Percentiles rank a stretch among this genome's conserved stretches.
Evolutionary conservation across 2,113 vertebrate species (phyloP).

Genomic region (Etheostoma spectabile): DNA sequence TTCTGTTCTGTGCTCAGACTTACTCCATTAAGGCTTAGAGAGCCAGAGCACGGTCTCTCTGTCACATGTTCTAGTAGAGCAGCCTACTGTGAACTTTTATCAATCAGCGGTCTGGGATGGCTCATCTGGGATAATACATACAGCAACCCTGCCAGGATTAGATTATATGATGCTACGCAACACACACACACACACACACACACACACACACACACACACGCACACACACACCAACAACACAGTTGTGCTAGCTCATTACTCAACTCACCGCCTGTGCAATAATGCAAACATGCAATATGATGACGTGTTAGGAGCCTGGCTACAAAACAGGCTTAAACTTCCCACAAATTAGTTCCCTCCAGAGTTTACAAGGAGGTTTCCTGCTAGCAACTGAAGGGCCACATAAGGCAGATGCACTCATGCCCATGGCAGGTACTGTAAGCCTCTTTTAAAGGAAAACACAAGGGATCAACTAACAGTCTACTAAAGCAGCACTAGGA

Average conservation of each 20-base stretch:
- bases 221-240: no score
- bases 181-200: conserved; percentile 11
- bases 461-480: conserved; percentile 24
- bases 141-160: conserved; percentile 57
- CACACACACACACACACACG: neutral
- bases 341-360: conserved; percentile 40
- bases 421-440: conserved; percentile 53
- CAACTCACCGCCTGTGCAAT: conserved; percentile 13
- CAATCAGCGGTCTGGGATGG: conserved; percentile 68
- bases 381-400: conserved; percentile 17
- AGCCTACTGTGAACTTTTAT: conserved; percentile 64
- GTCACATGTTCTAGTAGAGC: conserved; percentile 65
- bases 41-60: conserved; percentile 20
- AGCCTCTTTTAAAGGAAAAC: conserved; percentile 64
- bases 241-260: neutral
- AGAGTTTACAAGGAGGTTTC: conserved; percentile 41
- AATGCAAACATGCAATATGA: conserved; percentile 5
- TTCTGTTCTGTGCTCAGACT: conserved; percentile 32
- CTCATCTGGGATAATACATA: conserved; percentile 67
- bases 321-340: conserved; percentile 57
- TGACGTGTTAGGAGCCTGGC: conserved; percentile 21
- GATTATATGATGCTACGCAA: conserved; percentile 44
- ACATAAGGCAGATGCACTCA: conserved; percentile 43
- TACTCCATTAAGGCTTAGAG: conserved; percentile 66
- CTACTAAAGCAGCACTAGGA: conserved; percentile 67